A percentile compares a stretch with the other conserved stretches of the same genome.
These are phyloP conservation scores for Lasius fuliginosus DNA, from an alignment of 2,888 invertebrate species.

Conservation along the genomic window DNA sequence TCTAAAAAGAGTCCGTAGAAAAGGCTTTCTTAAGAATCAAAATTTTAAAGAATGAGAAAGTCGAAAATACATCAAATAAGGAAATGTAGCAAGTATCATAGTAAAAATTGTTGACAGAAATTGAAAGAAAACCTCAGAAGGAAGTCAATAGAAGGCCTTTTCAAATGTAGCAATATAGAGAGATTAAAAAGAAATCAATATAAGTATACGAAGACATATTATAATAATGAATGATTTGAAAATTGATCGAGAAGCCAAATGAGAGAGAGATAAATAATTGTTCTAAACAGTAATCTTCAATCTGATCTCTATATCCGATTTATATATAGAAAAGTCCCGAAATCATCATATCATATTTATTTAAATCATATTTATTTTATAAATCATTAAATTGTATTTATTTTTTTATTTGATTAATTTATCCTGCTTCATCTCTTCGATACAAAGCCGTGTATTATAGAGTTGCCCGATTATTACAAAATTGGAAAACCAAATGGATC, in stretches of 20 bases:
- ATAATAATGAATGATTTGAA: not conserved
- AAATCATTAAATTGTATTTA: too few relatives aligned
- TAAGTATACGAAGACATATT: not conserved
- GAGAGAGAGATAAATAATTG: too few relatives aligned
- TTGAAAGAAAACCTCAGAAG: not conserved
- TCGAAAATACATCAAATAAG: not conserved
- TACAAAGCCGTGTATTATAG: not conserved
- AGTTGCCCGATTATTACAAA: not conserved
- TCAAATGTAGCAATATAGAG: not conserved
- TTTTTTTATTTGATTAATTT: not conserved
- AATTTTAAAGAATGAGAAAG: not conserved
- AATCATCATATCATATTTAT: not conserved
- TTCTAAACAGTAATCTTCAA: not conserved
- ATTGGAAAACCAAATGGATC: constrained; percentile 6
- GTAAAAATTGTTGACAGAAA: not conserved
- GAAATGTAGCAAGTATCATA: not conserved
- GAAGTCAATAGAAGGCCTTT: not conserved
- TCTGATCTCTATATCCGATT: not conserved
- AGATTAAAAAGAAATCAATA: not conserved
- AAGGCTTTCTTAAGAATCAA: not conserved
- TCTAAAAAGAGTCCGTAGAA: not conserved
- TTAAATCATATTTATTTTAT: not conserved
- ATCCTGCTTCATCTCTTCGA: not conserved
- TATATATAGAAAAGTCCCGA: not conserved
- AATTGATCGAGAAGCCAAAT: not conserved